Evolutionary conservation across 2,888 invertebrate genomes (phyloP).

Genomic region (Acleris laterana): DNA sequence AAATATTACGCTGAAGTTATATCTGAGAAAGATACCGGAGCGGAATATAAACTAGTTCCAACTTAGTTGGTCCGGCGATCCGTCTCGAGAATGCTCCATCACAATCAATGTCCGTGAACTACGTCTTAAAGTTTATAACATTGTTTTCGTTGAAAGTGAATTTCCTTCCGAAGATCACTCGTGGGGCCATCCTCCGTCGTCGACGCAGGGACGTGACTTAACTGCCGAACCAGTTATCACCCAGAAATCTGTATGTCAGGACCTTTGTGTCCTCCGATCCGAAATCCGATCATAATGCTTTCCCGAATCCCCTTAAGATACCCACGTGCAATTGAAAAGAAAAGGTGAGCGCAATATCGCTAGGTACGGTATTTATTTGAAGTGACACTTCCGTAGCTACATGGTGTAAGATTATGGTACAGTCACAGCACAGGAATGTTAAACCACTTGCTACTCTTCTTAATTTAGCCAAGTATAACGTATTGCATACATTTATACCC

Average conservation of each 20-base stretch:
- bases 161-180: slow-evolving; percentile 9
- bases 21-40: no score
- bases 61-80: slow-evolving; percentile 16
- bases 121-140: slow-evolving; percentile 19
- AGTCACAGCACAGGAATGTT: no score
- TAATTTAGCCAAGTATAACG: no score
- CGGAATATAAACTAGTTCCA: not conserved
- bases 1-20: no score
- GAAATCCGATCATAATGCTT: slow-evolving; percentile 10
- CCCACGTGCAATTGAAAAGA: not conserved
- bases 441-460: no score
- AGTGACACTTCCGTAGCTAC: not conserved
- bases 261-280: slow-evolving; percentile 5
- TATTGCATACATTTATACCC: no score
- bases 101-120: slow-evolving; percentile 17
- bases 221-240: slow-evolving; percentile 7
- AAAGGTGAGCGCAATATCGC: not conserved
- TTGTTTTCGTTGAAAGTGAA: slow-evolving; percentile 20
- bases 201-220: slow-evolving; percentile 11
- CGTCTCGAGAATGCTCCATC: slow-evolving; percentile 14
- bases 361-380: not conserved
- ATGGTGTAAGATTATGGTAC: not conserved
- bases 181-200: not conserved
- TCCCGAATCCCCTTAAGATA: not conserved
- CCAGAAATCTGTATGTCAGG: not conserved